Evolutionary conservation across 92 coral and sea anemone genomes (phyloP), one percentile per base, ranked within the genome.

Genomic region (Parazoanthus swiftii): DNA sequence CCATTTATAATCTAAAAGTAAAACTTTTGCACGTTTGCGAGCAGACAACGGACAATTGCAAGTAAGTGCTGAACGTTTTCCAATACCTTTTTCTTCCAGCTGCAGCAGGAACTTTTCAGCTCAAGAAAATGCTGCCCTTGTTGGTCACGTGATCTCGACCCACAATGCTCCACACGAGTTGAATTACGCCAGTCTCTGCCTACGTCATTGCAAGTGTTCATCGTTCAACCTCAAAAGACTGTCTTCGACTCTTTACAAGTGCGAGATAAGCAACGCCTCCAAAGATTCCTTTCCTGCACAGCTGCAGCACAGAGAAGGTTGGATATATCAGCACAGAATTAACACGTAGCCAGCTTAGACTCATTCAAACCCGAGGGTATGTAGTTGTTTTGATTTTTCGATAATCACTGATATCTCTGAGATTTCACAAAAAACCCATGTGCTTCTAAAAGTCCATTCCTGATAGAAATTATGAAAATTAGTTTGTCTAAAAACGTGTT

Each of bases 271-370:
- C 72, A 39, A 20, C 20, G 73, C 74, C 5, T 81, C 85, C 35
- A 81, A 81, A 66, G 35, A 54, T 50, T 1, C 26, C 33, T 63
- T 37, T 81, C 85, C 85, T 36, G 15, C 20, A 36, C 73, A 66
- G 56, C 85, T 81, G 44, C 73, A 65, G 65, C 74, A 65, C 56
- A 81, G 48, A 81, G 85, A 81, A 33, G 73, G 85, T 39, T 81
- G 85, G 85, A 37, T 18, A 81, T 56, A 81, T 38, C 38, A 56
- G 26, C 38, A 14, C 68, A 81, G 51, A 58, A 7, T 81, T 37
- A 15, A 81, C 73, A 81, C 66, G 65, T 79, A 79, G 37, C 82
- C 4, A 20, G 29, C 5, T 4, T 26, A 72, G 14, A 29, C 21
- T 4, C 37, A 29, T 68, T 23, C 36, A 8, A 23, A 68, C 8